Percentiles rank a stretch among this genome's conserved stretches.
Conservation (phyloP, 2,888 invertebrate genomes). For the Trimorus sp. region DNA sequence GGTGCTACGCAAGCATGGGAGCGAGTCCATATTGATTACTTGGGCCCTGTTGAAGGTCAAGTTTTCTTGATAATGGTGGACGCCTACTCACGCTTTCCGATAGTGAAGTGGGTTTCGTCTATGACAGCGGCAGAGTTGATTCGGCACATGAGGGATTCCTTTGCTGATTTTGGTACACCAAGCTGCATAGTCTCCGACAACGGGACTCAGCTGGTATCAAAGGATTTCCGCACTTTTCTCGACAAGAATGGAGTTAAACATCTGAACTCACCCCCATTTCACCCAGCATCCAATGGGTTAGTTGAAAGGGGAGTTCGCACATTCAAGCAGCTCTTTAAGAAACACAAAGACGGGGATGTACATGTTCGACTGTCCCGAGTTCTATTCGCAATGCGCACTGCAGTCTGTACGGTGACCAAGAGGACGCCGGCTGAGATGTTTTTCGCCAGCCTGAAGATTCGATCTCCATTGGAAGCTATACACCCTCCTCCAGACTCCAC, state of each 20-base stretch:
- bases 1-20: slow-evolving; percentile 17
- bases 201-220: slow-evolving; percentile 14
- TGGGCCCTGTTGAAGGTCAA: slow-evolving; percentile 20
- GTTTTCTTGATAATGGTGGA: slow-evolving; percentile 25
- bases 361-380: slow-evolving; percentile 5
- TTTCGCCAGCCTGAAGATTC: slow-evolving; percentile 2
- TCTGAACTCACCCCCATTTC: slow-evolving; percentile 20
- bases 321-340: slow-evolving; percentile 7
- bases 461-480: neutral
- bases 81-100: slow-evolving; percentile 23
- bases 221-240: slow-evolving; percentile 11
- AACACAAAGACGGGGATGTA: neutral
- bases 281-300: slow-evolving; percentile 15
- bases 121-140: slow-evolving; percentile 12
- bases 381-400: slow-evolving; percentile 8
- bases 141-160: neutral
- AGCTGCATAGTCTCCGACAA: slow-evolving; percentile 19
- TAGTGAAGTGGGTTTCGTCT: slow-evolving; percentile 19
- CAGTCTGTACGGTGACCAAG: neutral
- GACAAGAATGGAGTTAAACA: neutral
- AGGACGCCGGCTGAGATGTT: neutral
- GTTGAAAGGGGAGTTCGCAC: slow-evolving; percentile 1
- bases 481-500: neutral
- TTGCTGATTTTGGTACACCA: slow-evolving; percentile 14
- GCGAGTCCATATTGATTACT: slow-evolving; percentile 27